These are phyloP conservation scores for Neosilurus mollespiculum DNA, from an alignment of 2,797 vertebrate genomes.

Conservation along the genomic window DNA sequence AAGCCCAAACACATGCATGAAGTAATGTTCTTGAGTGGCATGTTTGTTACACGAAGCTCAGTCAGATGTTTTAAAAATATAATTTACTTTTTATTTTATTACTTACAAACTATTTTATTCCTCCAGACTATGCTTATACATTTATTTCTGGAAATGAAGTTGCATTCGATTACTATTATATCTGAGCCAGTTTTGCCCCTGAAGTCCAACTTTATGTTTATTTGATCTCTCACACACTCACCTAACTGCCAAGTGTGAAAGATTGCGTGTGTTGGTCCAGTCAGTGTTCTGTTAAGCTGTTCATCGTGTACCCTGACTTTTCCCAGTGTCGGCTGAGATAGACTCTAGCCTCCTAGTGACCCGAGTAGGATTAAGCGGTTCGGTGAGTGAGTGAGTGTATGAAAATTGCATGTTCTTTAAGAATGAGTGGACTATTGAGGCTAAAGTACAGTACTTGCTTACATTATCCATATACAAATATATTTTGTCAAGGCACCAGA, in stretches of 20 bases:
- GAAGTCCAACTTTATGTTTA: neutral
- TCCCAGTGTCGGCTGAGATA: too few relatives aligned
- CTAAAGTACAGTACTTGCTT: neutral
- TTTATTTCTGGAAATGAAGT: too few relatives aligned
- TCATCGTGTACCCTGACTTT: too few relatives aligned
- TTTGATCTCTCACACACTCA: neutral
- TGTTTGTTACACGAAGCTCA: neutral
- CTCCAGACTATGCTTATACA: neutral
- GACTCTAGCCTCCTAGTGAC: too few relatives aligned
- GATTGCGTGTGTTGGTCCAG: too few relatives aligned
- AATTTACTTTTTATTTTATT: accelerated
- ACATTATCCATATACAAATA: neutral
- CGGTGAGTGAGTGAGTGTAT: too few relatives aligned
- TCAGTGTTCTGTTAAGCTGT: too few relatives aligned
- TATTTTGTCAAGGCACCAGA: neutral
- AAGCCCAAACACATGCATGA: neutral
- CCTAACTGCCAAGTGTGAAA: neutral
- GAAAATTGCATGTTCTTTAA: neutral
- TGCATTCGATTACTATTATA: neutral
- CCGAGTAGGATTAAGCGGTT: too few relatives aligned
- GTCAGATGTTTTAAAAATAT: neutral
- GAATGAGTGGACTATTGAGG: neutral
- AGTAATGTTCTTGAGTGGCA: neutral
- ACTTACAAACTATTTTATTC: neutral
- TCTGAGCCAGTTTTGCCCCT: neutral